Base-by-base conservation (phyloP, 1,140 invertebrate species). In the Fopius arisanus region DNA sequence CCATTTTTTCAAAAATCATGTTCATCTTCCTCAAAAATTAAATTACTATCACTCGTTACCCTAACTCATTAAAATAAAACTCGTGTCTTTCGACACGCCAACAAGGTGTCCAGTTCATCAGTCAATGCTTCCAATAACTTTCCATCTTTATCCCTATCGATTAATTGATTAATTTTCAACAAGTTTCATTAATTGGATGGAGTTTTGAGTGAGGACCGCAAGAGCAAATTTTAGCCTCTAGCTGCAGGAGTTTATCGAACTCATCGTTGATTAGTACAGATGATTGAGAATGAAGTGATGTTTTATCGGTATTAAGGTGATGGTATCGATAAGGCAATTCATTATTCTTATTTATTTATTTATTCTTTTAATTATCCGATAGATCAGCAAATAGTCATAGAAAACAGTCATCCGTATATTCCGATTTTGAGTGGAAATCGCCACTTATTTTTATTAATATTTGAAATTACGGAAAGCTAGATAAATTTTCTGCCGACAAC, bases 1-100 rank as follows among this genome's bases (percentile, higher is more conserved):
- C 40, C 16, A 67, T 73, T 73, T 77, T 62, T 74, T 76, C 77
- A 76, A 76, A 81, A 79, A 71, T 48, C 70, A 77, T 67, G 41
- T 67, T 75, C 43, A 65, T 51, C 12, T 37, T 66, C 23, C 23
- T 63, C 37, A 62, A 67, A 72, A 37, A 51, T 33, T 75, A 78
- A 51, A 54, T 29, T 73, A 86, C 21, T 51, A 48, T 33, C 26
- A 3, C 21, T 26, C 41, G 12, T 21, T 41, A 37, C 1, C 21
- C 41, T 28, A 43, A 7, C 19, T 10, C 9, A 66, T 33, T 31
- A 21, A 37, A 19, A 16, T n/a, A 3, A 28, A 51, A 43, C 31
- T 21, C 23, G 21, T 43, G 40, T 62, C 31, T 59, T 70, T 70
- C 51, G 41, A 70, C 68, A 70, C 68, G 68, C 68, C 68, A 70